Base-by-base conservation (phyloP, 2,113 vertebrate species). In the Xyrauchen texanus region DNA sequence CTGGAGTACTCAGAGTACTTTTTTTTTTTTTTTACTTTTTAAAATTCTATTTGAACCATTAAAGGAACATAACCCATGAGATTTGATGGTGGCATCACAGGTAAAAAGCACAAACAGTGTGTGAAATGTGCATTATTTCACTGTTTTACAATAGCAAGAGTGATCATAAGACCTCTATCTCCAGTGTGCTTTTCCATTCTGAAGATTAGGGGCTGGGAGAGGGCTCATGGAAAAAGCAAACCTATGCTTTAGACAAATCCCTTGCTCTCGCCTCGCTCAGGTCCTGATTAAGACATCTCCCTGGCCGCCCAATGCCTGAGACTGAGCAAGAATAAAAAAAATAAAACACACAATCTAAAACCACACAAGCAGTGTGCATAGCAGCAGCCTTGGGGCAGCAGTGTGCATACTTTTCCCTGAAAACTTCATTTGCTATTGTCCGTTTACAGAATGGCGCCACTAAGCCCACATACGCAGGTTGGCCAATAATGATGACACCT, bases 401-500 rank as follows among this genome's bases (percentile, higher is more conserved):
- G 9, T 72, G 66, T 45, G 46, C 42, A 6, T 34, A 16, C 66
- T 67, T 76, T 46, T 46, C 51, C 63, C 45, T 64, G 49, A 44
- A 13, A 42, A 57, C 68, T 80, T 83, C 81, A 74, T 83, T 81
- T 81, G 81, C 45, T 77, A 46, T 63, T 77, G 66, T 81, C 49
- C 73, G 66, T 76, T 9, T 44, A 16, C 45, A 65, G 77, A 15
- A 53, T 44, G 16, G 55, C 63, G 53, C 62, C 60, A 46, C 67
- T 68, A 84, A 78, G 78, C 66, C 15, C 78, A 45, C 68, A 57
- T 71, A 74, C 51, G 72, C 78, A 62, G 82, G 80, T 90, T 83
- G 87, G 85, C 84, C 88, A 88, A 88, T 75, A 78, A n/a, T 77
- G 83, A 84, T 74, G 83, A 89, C 83, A 87, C 84, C 88, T 92